Percentiles rank a stretch among this genome's conserved stretches.
These are phyloP conservation scores for Triplophysa dalaica DNA, from an alignment of 2,113 vertebrate genomes.

Conservation along the genomic window DNA sequence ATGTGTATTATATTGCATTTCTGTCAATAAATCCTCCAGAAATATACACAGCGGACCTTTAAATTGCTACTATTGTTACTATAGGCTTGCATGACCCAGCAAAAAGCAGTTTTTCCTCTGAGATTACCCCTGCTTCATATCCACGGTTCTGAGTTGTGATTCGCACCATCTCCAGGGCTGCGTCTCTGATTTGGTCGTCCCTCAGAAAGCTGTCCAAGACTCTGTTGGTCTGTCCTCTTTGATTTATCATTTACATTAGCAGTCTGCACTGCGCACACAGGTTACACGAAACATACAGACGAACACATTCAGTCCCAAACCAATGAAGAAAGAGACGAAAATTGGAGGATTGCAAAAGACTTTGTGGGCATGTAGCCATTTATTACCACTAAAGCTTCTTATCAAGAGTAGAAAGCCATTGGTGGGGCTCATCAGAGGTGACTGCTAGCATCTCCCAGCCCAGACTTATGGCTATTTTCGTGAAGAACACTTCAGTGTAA, in stretches of 20 bases:
- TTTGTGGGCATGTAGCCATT: conserved; percentile 8
- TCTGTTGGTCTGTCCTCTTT: conserved; percentile 51
- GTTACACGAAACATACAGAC: conserved; percentile 60
- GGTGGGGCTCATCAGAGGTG: conserved; percentile 36
- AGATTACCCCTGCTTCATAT: background rate
- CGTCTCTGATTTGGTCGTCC: conserved; percentile 23
- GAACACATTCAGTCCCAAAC: conserved; percentile 23
- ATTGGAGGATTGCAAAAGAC: background rate
- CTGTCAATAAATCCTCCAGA: too few relatives aligned
- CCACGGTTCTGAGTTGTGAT: background rate
- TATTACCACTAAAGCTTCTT: conserved; percentile 10
- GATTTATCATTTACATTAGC: conserved; percentile 69
- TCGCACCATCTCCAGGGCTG: background rate
- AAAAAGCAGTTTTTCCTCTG: background rate
- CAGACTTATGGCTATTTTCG: conserved; percentile 39
- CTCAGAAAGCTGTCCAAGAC: conserved; percentile 37
- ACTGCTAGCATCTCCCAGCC: conserved; percentile 35
- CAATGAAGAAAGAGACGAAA: background rate
- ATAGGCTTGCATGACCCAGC: background rate
- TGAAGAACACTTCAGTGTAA: conserved; percentile 45
- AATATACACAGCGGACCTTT: too few relatives aligned
- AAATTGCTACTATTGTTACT: too few relatives aligned
- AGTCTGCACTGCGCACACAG: conserved; percentile 46
- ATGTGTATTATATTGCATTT: too few relatives aligned
- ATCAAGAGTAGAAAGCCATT: conserved; percentile 30